phyloP scores from a whole-genome alignment of 2,888 invertebrate species.

The Megalurothrips usitatus region DNA sequence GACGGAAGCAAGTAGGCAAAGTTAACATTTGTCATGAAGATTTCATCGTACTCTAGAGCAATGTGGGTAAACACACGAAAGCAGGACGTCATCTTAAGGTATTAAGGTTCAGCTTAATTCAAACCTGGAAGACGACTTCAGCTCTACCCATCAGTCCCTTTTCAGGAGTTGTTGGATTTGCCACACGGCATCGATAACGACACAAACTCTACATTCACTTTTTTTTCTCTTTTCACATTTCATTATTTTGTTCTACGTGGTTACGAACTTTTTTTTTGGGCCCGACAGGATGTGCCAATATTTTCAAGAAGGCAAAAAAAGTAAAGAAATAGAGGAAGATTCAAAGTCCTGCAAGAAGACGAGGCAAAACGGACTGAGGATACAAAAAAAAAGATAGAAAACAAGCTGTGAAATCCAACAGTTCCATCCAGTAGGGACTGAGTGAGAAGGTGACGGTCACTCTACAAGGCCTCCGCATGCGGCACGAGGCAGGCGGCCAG shows the following conservation, averaged over 20 bases:
- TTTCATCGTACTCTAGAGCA: not conserved
- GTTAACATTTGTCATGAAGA: too few species aligned
- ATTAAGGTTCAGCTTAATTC: conserved; percentile 3
- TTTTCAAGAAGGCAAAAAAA: not conserved
- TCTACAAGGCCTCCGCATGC: too few species aligned
- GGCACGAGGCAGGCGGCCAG: too few species aligned
- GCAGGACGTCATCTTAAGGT: not conserved
- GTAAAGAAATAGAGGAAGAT: conserved; percentile 12
- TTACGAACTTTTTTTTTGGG: not conserved
- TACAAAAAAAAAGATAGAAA: not conserved
- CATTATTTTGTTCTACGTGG: not conserved
- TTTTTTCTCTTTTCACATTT: not conserved
- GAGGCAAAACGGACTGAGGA: not conserved
- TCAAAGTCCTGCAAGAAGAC: conserved; percentile 19
- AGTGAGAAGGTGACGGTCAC: not conserved
- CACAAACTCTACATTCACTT: conserved; percentile 10
- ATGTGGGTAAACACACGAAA: conserved; percentile 2
- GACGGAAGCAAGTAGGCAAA: not conserved
- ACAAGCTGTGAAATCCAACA: conserved; percentile 24
- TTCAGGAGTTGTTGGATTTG: conserved; percentile 31
- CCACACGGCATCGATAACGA: conserved; percentile 29
- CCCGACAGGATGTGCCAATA: not conserved
- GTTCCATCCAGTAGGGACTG: conserved; percentile 15
- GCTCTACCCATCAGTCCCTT: conserved; percentile 28
- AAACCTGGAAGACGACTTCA: conserved; percentile 27